Evolutionary conservation across 2,888 invertebrate genomes (phyloP), one percentile per base, ranked within the genome.

Genomic region (Philopedon plagiatum): DNA sequence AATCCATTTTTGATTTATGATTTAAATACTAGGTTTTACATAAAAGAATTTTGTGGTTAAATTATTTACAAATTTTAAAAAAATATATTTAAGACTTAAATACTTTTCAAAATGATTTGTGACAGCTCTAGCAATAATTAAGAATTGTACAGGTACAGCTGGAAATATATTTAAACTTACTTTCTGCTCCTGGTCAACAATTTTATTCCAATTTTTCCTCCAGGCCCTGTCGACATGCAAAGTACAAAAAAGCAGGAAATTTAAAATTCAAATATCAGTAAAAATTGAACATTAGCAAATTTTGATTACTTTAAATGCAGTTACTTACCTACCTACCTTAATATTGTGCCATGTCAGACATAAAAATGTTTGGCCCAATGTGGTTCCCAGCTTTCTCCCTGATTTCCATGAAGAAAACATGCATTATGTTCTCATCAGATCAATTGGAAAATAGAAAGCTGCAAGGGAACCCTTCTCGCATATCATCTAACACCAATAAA

Each of bases 381-480:
- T 13, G 7, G 3, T 15, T 8, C 9, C 32, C 75, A 19, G 76
- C 66, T 21, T 56, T 60, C 41, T 60, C 15, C 63, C 70, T 73
- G n/a, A 78, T 58, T 9, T 34, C 9, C 8, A 15, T 13, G 58
- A 75, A 78, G 69, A 76, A 76, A 37, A 75, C 19, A n/a, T 54
- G 60, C 29, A 63, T 39, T n/a, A 37, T 49, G 9, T n/a, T 32
- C 15, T 60, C 26, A 64, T 78, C 78, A 44, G 63, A 39, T 41
- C 78, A 60, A 61, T 77, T 79, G n/a, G 75, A 75, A 23, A 64
- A 37, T 7, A 51, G n/a, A 64, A 64, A 64, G 29, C 54, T 37
- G 21, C 54, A 54, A 34, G 62, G 79, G 61, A 78, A 77, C 13
- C 78, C 76, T 74, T 79, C 67, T 23, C 75, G 21, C 21, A 79